A percentile compares a stretch with the other conserved stretches of the same genome.
Evolutionary conservation across 1,140 invertebrate genomes (phyloP).

Genomic region (Harlomillsia oculata): DNA sequence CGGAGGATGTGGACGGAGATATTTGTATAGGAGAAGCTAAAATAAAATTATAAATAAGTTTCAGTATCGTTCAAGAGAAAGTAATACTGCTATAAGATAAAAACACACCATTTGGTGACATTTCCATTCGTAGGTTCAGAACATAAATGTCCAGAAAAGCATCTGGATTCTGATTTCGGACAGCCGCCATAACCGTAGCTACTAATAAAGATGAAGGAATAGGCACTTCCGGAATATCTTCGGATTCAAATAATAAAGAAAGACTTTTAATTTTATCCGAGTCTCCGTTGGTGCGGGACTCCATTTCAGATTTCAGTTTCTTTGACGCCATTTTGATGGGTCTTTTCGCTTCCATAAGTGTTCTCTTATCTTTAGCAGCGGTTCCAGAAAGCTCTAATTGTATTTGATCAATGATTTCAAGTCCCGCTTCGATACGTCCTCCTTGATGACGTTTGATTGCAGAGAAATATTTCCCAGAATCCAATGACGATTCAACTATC

Average conservation of each 20-base stretch:
- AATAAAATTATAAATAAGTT: background rate
- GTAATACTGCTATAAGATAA: too few relatives aligned
- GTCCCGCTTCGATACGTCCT: constrained; percentile 24
- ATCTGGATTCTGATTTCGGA: constrained; percentile 21
- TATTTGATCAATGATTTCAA: constrained; percentile 33
- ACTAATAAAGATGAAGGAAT: constrained; percentile 20
- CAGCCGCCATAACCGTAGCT: constrained; percentile 29
- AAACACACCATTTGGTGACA: background rate
- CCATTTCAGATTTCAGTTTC: constrained; percentile 26
- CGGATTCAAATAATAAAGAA: background rate
- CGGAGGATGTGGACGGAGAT: constrained; percentile 17
- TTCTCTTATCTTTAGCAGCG: constrained; percentile 25
- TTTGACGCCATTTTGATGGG: constrained; percentile 26
- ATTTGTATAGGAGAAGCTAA: too few relatives aligned
- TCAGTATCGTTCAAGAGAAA: too few relatives aligned
- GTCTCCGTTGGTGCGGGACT: constrained; percentile 3
- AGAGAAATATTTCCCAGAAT: background rate
- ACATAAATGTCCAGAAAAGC: constrained; percentile 25
- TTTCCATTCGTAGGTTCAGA: constrained; percentile 22
- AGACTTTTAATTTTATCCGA: background rate
- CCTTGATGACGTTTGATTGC: constrained; percentile 18
- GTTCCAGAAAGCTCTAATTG: constrained; percentile 15
- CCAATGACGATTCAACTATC: background rate
- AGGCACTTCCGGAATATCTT: constrained; percentile 32
- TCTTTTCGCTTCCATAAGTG: constrained; percentile 7